Evolutionary conservation across 2,113 vertebrate genomes (phyloP).

Genomic region (Pteronura brasiliensis): DNA sequence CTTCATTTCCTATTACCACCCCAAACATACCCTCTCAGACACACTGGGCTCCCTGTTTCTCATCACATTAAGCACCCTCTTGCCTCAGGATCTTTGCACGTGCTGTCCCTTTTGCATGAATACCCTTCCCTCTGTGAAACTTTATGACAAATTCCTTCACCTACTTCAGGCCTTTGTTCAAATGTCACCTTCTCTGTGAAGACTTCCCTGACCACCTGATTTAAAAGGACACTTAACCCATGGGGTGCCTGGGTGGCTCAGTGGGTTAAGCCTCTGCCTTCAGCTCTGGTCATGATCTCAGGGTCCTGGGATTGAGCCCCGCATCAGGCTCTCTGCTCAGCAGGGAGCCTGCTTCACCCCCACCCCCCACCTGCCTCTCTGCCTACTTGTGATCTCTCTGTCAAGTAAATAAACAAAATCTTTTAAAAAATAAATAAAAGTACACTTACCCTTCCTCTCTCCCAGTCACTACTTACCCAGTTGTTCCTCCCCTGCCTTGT

Average conservation of each 20-base stretch:
- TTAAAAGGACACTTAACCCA: neutral
- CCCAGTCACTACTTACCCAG: accelerated
- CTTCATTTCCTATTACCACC: neutral
- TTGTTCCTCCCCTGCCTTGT: neutral
- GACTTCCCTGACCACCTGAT: neutral
- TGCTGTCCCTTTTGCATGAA: neutral
- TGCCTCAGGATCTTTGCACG: neutral
- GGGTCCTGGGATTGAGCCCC: no score
- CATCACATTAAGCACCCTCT: neutral
- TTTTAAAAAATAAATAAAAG: no score
- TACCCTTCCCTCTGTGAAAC: neutral
- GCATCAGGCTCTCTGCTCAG: no score
- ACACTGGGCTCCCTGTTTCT: no score
- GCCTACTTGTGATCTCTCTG: no score
- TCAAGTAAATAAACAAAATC: no score
- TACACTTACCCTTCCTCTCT: accelerated
- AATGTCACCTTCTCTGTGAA: neutral
- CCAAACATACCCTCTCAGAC: neutral
- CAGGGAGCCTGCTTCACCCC: no score
- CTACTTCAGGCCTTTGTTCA: neutral
- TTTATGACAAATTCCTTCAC: neutral
- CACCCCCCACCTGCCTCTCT: no score
- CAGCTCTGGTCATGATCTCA: no score
- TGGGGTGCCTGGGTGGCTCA: no score
- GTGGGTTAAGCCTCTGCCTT: no score